These are phyloP conservation scores for Siderastrea siderea DNA, from an alignment of 92 coral and sea anemone genomes.

Conservation along the genomic window DNA sequence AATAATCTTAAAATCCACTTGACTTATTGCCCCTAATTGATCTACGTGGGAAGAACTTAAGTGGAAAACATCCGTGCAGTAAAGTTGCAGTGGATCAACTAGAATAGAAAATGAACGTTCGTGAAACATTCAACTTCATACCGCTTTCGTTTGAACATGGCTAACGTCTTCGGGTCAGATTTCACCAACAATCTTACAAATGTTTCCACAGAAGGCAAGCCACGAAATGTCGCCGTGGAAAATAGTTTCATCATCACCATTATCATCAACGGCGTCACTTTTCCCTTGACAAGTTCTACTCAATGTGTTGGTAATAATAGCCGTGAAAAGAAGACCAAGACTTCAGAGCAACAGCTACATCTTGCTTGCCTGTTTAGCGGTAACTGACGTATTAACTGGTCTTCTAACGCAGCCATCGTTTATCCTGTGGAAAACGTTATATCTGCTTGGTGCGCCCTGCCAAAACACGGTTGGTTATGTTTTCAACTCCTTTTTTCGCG, in stretches of 20 bases:
- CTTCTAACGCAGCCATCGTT: background rate
- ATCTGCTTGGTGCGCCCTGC: background rate
- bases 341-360: background rate
- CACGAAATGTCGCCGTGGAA: background rate
- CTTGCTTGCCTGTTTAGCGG: too few relatives aligned
- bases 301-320: background rate
- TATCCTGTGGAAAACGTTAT: background rate
- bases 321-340: background rate
- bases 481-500: background rate
- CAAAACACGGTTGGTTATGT: background rate
- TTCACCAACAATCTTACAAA: background rate
- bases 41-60: too few relatives aligned
- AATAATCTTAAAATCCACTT: too few relatives aligned
- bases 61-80: too few relatives aligned
- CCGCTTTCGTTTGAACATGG: background rate
- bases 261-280: background rate
- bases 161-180: background rate
- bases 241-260: background rate
- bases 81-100: background rate
- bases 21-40: too few relatives aligned
- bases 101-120: background rate
- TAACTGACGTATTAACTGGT: background rate
- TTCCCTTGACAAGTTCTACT: background rate
- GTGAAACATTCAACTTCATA: background rate
- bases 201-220: background rate